phyloP scores from a whole-genome alignment of 2,888 invertebrate species.

The Tetragonisca angustula region DNA sequence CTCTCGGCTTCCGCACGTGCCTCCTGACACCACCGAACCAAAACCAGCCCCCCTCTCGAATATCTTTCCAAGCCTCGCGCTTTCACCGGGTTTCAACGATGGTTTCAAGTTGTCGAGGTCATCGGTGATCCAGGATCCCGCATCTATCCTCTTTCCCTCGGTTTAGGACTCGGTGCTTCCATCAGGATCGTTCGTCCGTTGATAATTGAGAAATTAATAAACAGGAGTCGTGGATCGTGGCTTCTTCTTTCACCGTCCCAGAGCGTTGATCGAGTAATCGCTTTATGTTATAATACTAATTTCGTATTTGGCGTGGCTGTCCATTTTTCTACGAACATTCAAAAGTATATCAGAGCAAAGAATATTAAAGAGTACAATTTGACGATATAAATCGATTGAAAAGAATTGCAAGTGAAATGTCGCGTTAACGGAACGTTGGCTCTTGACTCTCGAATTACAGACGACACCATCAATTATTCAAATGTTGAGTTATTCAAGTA shows the following conservation, averaged over 20 bases:
- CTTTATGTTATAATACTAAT: too few species aligned
- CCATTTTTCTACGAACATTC: too few species aligned
- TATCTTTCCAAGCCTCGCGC: constrained; percentile 5
- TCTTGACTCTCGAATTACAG: too few species aligned
- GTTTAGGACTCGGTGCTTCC: neutral
- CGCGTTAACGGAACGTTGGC: too few species aligned
- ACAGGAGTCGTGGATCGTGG: neutral
- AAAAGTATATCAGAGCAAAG: too few species aligned
- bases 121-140: neutral
- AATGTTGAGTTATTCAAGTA: too few species aligned
- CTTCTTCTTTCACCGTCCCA: neutral
- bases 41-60: constrained; percentile 11
- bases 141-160: neutral
- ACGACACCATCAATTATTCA: too few species aligned
- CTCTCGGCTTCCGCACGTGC: constrained; percentile 41
- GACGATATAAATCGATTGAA: too few species aligned
- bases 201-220: neutral
- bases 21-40: constrained; percentile 22
- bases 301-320: too few species aligned
- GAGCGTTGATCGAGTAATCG: too few species aligned
- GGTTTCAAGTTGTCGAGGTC: constrained; percentile 31
- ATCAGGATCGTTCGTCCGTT: neutral
- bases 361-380: too few species aligned
- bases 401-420: too few species aligned
- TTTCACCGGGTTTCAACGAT: constrained; percentile 6